phyloP scores from a whole-genome alignment of 2,888 invertebrate species.

The Ctena decussata region DNA sequence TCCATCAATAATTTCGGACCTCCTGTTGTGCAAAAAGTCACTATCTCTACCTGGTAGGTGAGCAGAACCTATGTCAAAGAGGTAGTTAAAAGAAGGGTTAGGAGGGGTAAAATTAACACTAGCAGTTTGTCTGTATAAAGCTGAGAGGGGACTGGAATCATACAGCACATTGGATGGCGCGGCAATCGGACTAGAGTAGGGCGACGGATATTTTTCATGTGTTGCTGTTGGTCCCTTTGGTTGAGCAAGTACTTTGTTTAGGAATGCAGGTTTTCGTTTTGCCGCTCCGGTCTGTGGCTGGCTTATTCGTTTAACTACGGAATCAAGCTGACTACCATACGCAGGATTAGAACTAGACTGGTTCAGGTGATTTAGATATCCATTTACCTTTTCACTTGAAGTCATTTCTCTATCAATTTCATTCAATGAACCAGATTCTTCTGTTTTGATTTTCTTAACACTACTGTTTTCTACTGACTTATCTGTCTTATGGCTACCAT shows the following conservation, averaged over 20 bases:
- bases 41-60: background rate
- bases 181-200: background rate
- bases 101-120: conserved; percentile 1
- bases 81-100: background rate
- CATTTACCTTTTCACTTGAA: background rate
- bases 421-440: background rate
- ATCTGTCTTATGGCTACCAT: background rate
- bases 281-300: conserved; percentile 35
- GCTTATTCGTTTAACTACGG: background rate
- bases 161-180: background rate
- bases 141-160: conserved; percentile 1
- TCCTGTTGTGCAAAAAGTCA: background rate
- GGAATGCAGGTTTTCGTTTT: conserved; percentile 54
- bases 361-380: background rate
- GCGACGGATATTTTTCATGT: background rate
- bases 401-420: background rate
- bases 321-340: background rate
- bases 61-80: background rate
- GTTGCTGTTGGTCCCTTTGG: background rate
- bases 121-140: background rate
- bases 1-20: background rate
- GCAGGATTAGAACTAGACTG: background rate
- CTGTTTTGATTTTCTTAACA: background rate
- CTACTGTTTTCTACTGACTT: background rate
- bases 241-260: background rate